phyloP scores from a whole-genome alignment of 2,797 vertebrate species.

The Miichthys miiuy region DNA sequence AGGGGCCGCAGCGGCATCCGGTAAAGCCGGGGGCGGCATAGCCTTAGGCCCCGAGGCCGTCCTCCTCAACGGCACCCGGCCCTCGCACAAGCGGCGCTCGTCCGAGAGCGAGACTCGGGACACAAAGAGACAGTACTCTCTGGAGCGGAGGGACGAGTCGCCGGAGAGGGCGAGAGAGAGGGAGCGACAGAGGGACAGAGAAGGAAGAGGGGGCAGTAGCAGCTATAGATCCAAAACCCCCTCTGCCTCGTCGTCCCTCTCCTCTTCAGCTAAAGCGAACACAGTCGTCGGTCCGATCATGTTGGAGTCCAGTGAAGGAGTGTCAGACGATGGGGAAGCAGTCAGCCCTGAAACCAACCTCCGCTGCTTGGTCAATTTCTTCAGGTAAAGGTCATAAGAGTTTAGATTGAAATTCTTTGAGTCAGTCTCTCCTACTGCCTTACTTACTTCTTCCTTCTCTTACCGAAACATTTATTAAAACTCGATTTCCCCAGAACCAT shows the following conservation, averaged over 20 bases:
- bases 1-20: slow-evolving; percentile 22
- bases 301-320: slow-evolving; percentile 69
- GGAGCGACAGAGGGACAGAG: slow-evolving; percentile 67
- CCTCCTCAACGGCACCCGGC: slow-evolving; percentile 85
- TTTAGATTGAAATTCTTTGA: too few species aligned
- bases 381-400: slow-evolving; percentile 79
- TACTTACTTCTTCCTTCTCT: background rate
- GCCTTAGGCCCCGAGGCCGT: slow-evolving; percentile 61
- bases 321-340: slow-evolving; percentile 77
- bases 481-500: slow-evolving; percentile 90
- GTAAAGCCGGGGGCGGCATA: slow-evolving; percentile 58
- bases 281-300: slow-evolving; percentile 59
- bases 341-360: slow-evolving; percentile 89
- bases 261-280: slow-evolving; percentile 67
- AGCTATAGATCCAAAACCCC: slow-evolving; percentile 77
- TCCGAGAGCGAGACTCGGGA: slow-evolving; percentile 93
- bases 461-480: slow-evolving; percentile 1
- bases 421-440: too few species aligned
- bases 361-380: slow-evolving; percentile 94
- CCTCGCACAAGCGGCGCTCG: slow-evolving; percentile 92
- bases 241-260: slow-evolving; percentile 51
- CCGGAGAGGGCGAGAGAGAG: slow-evolving; percentile 77
- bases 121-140: slow-evolving; percentile 94
- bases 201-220: slow-evolving; percentile 61
- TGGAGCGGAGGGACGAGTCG: slow-evolving; percentile 88